Conservation (phyloP, 2,797 vertebrate species). For the Pagetopsis macropterus region DNA sequence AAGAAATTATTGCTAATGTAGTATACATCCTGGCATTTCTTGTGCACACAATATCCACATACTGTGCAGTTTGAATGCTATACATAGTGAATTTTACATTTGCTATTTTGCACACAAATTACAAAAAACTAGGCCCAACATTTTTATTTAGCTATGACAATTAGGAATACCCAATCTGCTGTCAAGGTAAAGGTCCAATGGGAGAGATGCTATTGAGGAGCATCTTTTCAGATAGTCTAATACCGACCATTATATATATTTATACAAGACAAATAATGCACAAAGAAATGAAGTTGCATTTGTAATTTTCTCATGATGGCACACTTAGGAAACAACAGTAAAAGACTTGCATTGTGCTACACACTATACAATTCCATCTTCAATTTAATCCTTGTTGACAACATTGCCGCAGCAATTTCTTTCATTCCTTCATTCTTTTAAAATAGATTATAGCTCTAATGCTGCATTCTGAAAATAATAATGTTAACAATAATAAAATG, state of each 20-base stretch:
- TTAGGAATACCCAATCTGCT: too few species aligned
- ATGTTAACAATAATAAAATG: conserved; percentile 63
- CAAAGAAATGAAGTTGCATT: conserved; percentile 19
- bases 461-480: conserved; percentile 59
- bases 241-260: conserved; percentile 5
- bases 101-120: too few species aligned
- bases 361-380: conserved; percentile 2
- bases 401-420: conserved; percentile 41
- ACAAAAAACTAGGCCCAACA: too few species aligned
- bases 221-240: background rate
- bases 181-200: background rate
- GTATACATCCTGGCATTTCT: too few species aligned
- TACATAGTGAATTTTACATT: too few species aligned
- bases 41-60: too few species aligned
- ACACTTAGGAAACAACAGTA: conserved; percentile 14
- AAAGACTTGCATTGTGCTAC: conserved; percentile 28
- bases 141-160: too few species aligned
- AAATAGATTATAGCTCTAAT: conserved; percentile 49
- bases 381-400: conserved; percentile 37
- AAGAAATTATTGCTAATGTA: too few species aligned
- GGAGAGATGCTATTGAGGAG: background rate
- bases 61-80: too few species aligned
- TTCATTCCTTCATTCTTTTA: conserved; percentile 54
- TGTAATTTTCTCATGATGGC: conserved; percentile 35
- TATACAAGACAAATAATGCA: conserved; percentile 1